A percentile compares a stretch with the other conserved stretches of the same genome.
Evolutionary conservation across 2,797 vertebrate genomes (phyloP).

Genomic region (Sebastes iracundus): DNA sequence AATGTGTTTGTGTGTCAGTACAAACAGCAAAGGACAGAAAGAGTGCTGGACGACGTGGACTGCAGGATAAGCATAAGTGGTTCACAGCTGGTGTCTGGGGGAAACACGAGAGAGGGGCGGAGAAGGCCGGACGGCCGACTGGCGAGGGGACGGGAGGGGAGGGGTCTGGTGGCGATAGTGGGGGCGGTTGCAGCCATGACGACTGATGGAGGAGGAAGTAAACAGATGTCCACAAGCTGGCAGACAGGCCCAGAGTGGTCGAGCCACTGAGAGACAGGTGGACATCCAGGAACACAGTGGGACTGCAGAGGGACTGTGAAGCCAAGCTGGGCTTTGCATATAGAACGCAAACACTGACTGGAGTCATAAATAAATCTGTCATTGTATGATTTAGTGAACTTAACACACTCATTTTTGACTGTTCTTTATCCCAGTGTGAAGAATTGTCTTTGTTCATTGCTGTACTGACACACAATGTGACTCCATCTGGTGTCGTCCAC

Average conservation of each 20-base stretch:
- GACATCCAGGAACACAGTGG: slow-evolving; percentile 67
- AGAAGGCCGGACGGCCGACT: slow-evolving; percentile 19
- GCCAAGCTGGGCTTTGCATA: slow-evolving; percentile 32
- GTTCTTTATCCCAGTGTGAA: background rate
- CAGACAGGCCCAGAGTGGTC: slow-evolving; percentile 66
- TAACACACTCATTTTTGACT: background rate
- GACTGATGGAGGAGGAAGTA: slow-evolving; percentile 78
- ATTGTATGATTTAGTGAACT: background rate
- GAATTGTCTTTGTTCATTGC: background rate
- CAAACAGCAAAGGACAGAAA: background rate
- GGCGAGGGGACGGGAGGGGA: slow-evolving; percentile 1
- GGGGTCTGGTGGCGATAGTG: slow-evolving; percentile 20
- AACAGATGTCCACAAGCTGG: slow-evolving; percentile 84
- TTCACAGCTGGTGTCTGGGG: slow-evolving; percentile 79
- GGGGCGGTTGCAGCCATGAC: slow-evolving; percentile 67
- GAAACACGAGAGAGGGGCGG: slow-evolving; percentile 67
- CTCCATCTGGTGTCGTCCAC: background rate
- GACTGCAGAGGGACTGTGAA: slow-evolving; percentile 41
- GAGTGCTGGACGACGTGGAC: slow-evolving; percentile 29
- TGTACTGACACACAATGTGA: background rate
- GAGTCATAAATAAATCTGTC: slow-evolving; percentile 41
- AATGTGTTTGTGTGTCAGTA: background rate
- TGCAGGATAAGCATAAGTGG: slow-evolving; percentile 72
- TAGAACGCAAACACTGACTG: background rate
- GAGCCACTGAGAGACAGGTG: slow-evolving; percentile 70